A percentile compares a stretch with the other conserved stretches of the same genome.
Conservation (phyloP, 1,140 invertebrate species). For the Fopius arisanus region DNA sequence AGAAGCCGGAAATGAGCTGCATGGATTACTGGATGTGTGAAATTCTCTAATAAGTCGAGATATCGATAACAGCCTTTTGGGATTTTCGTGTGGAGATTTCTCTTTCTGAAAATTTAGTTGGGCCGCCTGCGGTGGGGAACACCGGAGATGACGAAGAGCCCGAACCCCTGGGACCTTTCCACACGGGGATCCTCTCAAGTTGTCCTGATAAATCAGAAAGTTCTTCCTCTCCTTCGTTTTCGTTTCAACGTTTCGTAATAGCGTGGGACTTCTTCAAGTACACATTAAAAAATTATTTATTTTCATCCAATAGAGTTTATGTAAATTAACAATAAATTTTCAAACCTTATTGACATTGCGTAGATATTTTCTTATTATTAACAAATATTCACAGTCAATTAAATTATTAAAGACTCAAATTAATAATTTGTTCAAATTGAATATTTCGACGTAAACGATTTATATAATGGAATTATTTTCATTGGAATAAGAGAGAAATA, state of each 20-base stretch:
- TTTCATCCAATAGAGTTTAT: too few relatives aligned
- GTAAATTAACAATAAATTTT: too few relatives aligned
- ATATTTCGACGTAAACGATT: too few relatives aligned
- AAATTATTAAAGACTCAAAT: too few relatives aligned
- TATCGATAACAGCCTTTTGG: background rate
- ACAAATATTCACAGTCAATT: too few relatives aligned
- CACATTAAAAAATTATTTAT: too few relatives aligned
- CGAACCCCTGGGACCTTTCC: conserved; percentile 17
- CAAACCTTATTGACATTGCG: too few relatives aligned
- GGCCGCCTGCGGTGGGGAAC: background rate
- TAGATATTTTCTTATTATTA: too few relatives aligned
- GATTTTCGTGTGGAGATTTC: background rate
- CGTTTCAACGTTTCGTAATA: conserved; percentile 11
- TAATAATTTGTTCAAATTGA: too few relatives aligned
- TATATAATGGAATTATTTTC: too few relatives aligned
- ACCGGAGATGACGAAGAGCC: conserved; percentile 14
- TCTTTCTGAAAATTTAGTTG: background rate
- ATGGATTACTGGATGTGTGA: background rate
- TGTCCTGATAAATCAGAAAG: conserved; percentile 35
- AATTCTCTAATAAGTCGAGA: background rate
- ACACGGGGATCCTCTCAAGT: conserved; percentile 23
- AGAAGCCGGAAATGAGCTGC: conserved; percentile 29
- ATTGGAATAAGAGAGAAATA: too few relatives aligned
- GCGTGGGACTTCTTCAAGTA: background rate
- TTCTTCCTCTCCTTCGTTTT: background rate